A percentile compares a stretch with the other conserved stretches of the same genome.
phyloP scores from a whole-genome alignment of 1,140 invertebrate species.

The Globodera rostochiensis region DNA sequence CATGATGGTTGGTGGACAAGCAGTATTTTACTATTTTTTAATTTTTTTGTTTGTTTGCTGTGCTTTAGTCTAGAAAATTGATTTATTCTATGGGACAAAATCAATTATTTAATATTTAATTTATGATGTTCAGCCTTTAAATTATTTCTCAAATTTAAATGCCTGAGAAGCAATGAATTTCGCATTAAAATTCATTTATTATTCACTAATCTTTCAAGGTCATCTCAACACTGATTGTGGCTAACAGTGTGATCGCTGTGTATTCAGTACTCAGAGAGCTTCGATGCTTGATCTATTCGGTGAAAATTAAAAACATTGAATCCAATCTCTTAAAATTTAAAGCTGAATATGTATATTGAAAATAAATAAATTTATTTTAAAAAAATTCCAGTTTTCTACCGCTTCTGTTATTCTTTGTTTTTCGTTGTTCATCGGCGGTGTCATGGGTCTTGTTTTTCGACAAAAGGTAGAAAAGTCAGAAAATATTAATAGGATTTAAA shows the following conservation, averaged over 20 bases:
- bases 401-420: constrained; percentile 59
- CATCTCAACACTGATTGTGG: constrained; percentile 54
- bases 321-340: not conserved
- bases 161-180: no score
- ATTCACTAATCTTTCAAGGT: constrained; percentile 45
- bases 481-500: no score
- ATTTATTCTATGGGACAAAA: constrained; percentile 8
- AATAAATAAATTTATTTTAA: not conserved
- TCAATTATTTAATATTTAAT: not conserved
- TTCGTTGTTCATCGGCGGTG: constrained; percentile 62
- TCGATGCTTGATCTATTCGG: constrained; percentile 62
- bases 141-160: constrained; percentile 28
- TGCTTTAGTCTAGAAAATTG: no score
- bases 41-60: no score
- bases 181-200: no score
- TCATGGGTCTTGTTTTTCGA: constrained; percentile 64
- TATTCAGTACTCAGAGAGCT: constrained; percentile 59
- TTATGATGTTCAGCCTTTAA: constrained; percentile 54
- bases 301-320: constrained; percentile 24
- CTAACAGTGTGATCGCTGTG: constrained; percentile 53
- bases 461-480: constrained; percentile 42
- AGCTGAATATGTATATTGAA: not conserved
- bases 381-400: constrained; percentile 55
- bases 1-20: constrained; percentile 31
- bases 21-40: no score